Percentiles rank a stretch among this genome's conserved stretches.
Conservation (phyloP, 2,797 vertebrate genomes). For the Psittacula echo region DNA sequence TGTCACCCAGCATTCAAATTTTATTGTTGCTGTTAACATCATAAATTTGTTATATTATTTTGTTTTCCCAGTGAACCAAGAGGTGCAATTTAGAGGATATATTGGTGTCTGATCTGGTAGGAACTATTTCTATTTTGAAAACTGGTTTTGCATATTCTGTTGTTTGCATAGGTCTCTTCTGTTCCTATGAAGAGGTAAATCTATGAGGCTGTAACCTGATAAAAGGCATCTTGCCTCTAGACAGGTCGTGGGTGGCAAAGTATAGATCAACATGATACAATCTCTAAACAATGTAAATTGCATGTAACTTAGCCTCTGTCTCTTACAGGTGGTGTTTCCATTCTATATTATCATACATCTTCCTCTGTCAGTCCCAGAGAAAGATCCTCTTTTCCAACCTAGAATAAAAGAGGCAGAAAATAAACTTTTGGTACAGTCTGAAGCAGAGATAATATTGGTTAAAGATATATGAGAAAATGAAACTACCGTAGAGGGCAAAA, state of each 20-base stretch:
- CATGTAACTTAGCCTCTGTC: neutral
- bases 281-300: neutral
- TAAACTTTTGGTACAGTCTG: neutral
- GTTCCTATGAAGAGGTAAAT: neutral
- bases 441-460: neutral
- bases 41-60: neutral
- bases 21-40: conserved; percentile 7
- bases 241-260: neutral
- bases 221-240: neutral
- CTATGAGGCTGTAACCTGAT: neutral
- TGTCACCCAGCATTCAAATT: conserved; percentile 12
- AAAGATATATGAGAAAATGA: neutral
- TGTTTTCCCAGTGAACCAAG: neutral
- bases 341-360: neutral
- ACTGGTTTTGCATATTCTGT: neutral
- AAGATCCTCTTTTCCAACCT: neutral
- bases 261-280: neutral
- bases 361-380: neutral
- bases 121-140: neutral
- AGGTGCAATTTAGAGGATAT: neutral
- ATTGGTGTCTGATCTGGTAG: neutral
- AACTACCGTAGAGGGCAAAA: neutral
- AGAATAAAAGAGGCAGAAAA: neutral
- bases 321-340: neutral
- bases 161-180: neutral